Evolutionary conservation across 2,888 invertebrate species (phyloP), one percentile per base, ranked within the genome.

Genomic region (Mylabris sibirica): DNA sequence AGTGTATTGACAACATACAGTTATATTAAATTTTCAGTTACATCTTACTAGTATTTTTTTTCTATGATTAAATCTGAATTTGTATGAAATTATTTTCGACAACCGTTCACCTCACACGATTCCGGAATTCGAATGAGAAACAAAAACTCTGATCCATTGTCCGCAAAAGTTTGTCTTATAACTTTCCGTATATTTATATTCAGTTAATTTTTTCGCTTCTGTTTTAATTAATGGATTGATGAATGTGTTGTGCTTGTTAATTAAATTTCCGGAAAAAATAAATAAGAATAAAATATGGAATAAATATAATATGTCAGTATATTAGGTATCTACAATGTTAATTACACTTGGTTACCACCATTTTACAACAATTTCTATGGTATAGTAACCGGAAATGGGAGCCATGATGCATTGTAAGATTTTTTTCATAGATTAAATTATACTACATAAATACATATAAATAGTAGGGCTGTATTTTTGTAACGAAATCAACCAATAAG

Each of bases 401-500:
- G 78, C 78, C 79, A 79, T 78, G 72, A 77, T 78, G 74, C 76
- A 75, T 76, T 76, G 72, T 70, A 72, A 77, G 77, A 77, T 78
- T 74, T 76, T 72, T 70, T 30, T 30, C 5, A 20, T 49, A 77
- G 77, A 78, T 78, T 76, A 75, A 63, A 49, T 4, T 49, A 49
- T 44, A 14, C 38, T 30, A 30, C 30, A 30, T 6, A 30, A 1
- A 8, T 30, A 30, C 5, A 30, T 38, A 38, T 38, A n/a, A n/a
- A n/a, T 64, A 71, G 62, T 67, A 66, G 64, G 72, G 68, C 71
- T 70, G 75, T 71, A 62, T 72, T 73, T 72, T 69, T 49, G 64
- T 14, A 14, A 41, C 44, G 6, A 44, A 74, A 74, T 68, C 11
- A 75, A 72, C 78, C 78, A 78, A 78, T 78, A 73, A 70, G 62